phyloP scores from a whole-genome alignment of 1,140 invertebrate species.

The Diabrotica undecimpunctata region DNA sequence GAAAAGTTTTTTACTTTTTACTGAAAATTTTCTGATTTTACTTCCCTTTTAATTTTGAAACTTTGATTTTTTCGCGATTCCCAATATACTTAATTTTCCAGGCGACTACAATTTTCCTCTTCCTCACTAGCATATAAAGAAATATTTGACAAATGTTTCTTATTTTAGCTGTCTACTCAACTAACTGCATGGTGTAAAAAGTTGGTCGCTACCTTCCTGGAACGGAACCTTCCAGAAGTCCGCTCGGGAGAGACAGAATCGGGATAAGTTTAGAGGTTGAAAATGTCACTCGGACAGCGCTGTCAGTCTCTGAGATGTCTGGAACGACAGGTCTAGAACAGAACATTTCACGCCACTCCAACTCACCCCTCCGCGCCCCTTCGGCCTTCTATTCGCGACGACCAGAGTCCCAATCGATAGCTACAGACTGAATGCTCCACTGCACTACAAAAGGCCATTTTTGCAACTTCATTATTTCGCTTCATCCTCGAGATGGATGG shows the following conservation, averaged over 20 bases:
- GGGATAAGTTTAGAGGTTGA: constrained; percentile 17
- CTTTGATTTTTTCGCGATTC: no score
- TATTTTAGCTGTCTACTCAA: no score
- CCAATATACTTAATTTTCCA: no score
- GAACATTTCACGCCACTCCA: constrained; percentile 18
- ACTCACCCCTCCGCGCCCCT: neutral
- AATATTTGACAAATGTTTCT: no score
- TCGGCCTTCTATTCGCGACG: neutral
- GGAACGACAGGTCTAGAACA: constrained; percentile 30
- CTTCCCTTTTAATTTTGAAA: no score
- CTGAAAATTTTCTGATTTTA: no score
- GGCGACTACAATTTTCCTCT: no score
- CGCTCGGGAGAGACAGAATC: neutral
- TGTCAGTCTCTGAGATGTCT: constrained; percentile 33
- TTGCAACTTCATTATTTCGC: constrained; percentile 6
- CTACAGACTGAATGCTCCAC: constrained; percentile 13
- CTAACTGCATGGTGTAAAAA: no score
- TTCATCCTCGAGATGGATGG: neutral
- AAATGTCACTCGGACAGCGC: constrained; percentile 34
- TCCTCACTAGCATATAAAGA: no score
- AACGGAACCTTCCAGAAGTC: neutral
- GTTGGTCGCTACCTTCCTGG: constrained; percentile 6
- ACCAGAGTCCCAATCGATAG: constrained; percentile 12
- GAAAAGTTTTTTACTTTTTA: no score
- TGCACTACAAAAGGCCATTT: constrained; percentile 17